phyloP scores from a whole-genome alignment of 2,888 invertebrate species.

The Acrocyrtus sp. region DNA sequence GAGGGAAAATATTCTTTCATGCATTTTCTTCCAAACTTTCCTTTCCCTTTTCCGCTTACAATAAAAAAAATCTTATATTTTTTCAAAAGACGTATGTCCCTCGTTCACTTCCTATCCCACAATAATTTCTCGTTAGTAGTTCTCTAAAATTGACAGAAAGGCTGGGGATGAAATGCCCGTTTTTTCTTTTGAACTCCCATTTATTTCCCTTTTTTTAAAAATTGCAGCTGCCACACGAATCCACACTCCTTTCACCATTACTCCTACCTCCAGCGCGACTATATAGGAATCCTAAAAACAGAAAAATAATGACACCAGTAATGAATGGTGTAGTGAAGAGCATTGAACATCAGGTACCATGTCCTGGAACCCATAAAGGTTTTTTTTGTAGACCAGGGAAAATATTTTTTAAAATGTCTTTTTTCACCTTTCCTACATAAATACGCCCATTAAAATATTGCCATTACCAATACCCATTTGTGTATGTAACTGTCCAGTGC shows the following conservation, averaged over 20 bases:
- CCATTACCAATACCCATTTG: conserved; percentile 21
- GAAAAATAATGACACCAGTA: conserved; percentile 29
- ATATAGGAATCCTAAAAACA: conserved; percentile 10
- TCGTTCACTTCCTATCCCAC: too few species aligned
- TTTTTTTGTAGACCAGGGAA: too few species aligned
- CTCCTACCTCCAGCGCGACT: too few species aligned
- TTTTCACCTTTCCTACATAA: too few species aligned
- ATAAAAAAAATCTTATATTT: too few species aligned
- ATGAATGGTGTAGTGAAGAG: not conserved
- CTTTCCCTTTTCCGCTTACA: too few species aligned
- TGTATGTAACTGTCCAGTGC: conserved; percentile 37
- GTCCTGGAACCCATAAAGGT: too few species aligned
- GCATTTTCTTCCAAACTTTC: too few species aligned
- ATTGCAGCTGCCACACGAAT: conserved; percentile 29
- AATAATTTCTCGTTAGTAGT: conserved; percentile 32
- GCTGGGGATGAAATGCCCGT: conserved; percentile 2
- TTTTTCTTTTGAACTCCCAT: not conserved
- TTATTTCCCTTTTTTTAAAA: conserved; percentile 10
- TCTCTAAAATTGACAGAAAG: conserved; percentile 10
- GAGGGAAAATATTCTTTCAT: too few species aligned
- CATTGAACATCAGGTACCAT: conserved; percentile 27
- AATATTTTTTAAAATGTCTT: not conserved
- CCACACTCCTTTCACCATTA: too few species aligned
- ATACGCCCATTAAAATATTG: conserved; percentile 45
- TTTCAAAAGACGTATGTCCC: too few species aligned